Percentiles rank a stretch among this genome's conserved stretches.
phyloP scores from a whole-genome alignment of 2,113 vertebrate species.

The Crypturellus undulatus region DNA sequence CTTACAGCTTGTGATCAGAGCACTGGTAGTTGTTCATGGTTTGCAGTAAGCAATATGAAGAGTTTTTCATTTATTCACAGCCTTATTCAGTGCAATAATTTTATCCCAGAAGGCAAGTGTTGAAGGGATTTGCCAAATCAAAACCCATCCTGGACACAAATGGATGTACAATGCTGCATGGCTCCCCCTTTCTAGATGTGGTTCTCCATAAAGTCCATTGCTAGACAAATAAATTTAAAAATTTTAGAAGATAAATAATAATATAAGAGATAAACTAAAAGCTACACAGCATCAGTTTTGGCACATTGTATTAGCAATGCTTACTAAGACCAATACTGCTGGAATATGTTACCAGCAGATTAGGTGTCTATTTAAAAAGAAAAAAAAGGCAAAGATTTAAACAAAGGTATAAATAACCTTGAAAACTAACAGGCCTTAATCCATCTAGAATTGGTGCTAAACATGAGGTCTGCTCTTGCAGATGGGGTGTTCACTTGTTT shows the following conservation, averaged over 20 bases:
- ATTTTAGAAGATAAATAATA: too few species aligned
- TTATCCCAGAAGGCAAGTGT: background rate
- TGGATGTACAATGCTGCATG: background rate
- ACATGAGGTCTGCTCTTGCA: background rate
- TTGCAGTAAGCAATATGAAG: background rate
- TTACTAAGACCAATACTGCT: background rate
- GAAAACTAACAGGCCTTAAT: background rate
- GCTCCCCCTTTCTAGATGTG: background rate
- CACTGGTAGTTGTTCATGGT: background rate
- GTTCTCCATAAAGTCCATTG: background rate
- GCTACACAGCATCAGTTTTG: background rate
- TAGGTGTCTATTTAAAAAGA: background rate
- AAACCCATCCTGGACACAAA: background rate
- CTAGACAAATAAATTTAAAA: background rate
- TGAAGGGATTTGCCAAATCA: background rate
- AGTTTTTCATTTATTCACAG: background rate
- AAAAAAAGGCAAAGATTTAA: background rate
- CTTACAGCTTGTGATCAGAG: background rate
- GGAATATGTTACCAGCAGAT: background rate
- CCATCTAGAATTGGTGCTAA: background rate
- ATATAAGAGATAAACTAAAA: background rate
- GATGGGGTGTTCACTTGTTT: background rate
- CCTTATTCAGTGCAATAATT: background rate
- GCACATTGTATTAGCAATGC: background rate
- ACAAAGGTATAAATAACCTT: background rate